Percentiles rank a stretch among this genome's conserved stretches.
Evolutionary conservation across 2,113 vertebrate species (phyloP).

Genomic region (Labrus mixtus): DNA sequence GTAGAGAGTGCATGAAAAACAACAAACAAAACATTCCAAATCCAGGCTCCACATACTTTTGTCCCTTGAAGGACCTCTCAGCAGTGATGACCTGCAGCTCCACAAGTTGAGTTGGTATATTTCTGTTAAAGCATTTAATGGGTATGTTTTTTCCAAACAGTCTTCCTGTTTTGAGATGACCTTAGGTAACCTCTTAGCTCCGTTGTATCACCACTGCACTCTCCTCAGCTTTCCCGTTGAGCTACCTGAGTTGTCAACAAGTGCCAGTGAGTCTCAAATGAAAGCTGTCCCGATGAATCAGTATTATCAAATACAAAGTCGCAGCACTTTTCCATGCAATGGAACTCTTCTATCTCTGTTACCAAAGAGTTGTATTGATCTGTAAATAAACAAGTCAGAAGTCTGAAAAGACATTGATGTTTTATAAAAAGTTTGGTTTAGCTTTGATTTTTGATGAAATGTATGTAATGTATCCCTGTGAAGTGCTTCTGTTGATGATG

Average conservation of each 20-base stretch:
- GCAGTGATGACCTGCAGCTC: no score
- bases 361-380: no score
- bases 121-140: no score
- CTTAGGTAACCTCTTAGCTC: not conserved
- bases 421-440: not conserved
- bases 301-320: constrained; percentile 38
- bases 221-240: not conserved
- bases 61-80: no score
- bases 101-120: no score
- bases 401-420: not conserved
- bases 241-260: not conserved
- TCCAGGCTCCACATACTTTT: no score
- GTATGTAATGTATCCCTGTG: not conserved
- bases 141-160: not conserved
- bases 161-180: no score
- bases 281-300: constrained; percentile 30
- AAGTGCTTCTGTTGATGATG: constrained; percentile 1
- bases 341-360: not conserved
- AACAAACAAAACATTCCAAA: no score
- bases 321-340: constrained; percentile 1
- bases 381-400: not conserved
- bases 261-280: not conserved
- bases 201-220: not conserved
- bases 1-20: no score
- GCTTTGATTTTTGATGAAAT: not conserved